These are phyloP conservation scores for Orestias chungarensis DNA, from an alignment of 2,797 vertebrate species.

Conservation along the genomic window DNA sequence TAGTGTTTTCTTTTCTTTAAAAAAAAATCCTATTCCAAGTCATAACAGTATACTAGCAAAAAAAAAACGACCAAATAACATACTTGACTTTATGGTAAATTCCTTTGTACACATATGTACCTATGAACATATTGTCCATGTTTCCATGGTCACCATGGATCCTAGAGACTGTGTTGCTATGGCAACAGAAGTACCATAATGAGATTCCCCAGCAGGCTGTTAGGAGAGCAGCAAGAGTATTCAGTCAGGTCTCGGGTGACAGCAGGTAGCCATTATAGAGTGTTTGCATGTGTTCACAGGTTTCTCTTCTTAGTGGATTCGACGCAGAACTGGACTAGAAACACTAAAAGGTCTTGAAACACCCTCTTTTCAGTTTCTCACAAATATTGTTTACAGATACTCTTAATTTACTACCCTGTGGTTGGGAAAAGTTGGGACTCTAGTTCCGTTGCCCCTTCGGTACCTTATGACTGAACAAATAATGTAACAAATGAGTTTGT, in stretches of 20 bases:
- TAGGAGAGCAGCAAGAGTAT: conserved; percentile 61
- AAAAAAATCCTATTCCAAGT: no score
- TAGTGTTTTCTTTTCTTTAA: neutral
- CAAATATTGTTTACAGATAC: no score
- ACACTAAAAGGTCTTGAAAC: conserved; percentile 9
- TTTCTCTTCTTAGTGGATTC: conserved; percentile 43
- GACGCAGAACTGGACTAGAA: conserved; percentile 38
- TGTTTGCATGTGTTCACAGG: conserved; percentile 22
- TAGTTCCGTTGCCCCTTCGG: no score
- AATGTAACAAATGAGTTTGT: no score
- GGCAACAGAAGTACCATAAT: conserved; percentile 72
- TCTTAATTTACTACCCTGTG: no score
- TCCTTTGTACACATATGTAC: conserved; percentile 17
- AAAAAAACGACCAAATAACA: no score
- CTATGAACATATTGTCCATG: conserved; percentile 50
- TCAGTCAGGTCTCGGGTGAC: conserved; percentile 65
- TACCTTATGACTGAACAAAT: no score
- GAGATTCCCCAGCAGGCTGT: conserved; percentile 76
- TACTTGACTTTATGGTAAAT: no score
- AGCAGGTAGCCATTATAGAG: conserved; percentile 53
- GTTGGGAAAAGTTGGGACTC: no score
- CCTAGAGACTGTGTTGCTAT: conserved; percentile 73
- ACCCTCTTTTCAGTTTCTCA: no score
- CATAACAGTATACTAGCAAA: no score
- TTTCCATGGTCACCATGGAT: conserved; percentile 73